Base-by-base conservation (phyloP, 1,140 invertebrate genomes). In the Bombus turneri region DNA sequence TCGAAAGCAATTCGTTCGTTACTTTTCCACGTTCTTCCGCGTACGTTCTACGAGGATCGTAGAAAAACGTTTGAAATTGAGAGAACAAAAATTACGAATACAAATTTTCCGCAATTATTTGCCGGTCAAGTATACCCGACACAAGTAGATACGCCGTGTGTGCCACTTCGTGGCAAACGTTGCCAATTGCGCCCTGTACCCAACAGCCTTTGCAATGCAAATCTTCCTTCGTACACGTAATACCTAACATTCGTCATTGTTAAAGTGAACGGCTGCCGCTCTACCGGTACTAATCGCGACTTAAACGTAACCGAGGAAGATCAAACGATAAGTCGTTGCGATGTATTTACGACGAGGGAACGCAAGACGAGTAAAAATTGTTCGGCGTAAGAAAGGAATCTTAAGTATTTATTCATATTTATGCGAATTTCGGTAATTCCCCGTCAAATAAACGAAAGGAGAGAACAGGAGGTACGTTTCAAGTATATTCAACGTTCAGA, bases 191-290 rank as follows among this genome's bases (percentile, higher is more conserved):
- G 85, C 43, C 69, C 77, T 43, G 80, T 59, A 64, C 87, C 69
- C 31, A 76, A 79, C 64, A 8, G 68, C 62, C 80, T 89, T 89
- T 89, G 88, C 88, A 89, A 89, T 89, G 88, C 88, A 89, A 88
- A 89, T 88, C 73, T 66, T 74, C 47, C 75, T 53, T 69, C 83
- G 71, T 43, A 57, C 88, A 66, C 72, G 80, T 88, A 86, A 89
- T 86, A 89, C 87, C 83, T 74, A 79, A 71, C 87, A 88, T 88
- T 89, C 88, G 87, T 89, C 84, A 88, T 79, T 79, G 77, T 85
- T 79, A 79, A 77, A 39, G 37, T 37, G 81, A 87, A 68, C 66
- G 25, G 69, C 41, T 43, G 79, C 81, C 76, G 69, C 57, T 86
- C 25, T 37, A 41, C 37, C 75, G 39, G 57, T 74, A 79, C 62